Evolutionary conservation across 2,888 invertebrate species (phyloP).

Genomic region (Machimus atricapillus): DNA sequence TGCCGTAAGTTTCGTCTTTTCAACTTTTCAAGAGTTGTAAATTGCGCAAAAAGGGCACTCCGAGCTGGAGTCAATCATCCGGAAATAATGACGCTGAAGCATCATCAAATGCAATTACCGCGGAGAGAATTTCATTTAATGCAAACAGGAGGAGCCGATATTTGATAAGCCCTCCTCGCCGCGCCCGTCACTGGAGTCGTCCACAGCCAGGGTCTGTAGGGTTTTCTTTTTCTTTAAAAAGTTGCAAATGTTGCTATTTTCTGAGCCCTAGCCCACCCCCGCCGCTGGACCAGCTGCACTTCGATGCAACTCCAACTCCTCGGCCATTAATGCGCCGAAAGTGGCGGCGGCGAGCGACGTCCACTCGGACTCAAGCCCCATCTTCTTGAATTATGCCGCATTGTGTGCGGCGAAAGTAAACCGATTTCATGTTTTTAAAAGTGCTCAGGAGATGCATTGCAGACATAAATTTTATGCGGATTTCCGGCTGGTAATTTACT

Average conservation of each 20-base stretch:
- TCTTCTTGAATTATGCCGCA: background rate
- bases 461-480: background rate
- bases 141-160: background rate
- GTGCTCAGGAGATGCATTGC: background rate
- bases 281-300: background rate
- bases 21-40: slow-evolving; percentile 18
- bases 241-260: background rate
- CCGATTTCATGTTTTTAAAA: background rate
- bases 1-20: slow-evolving; percentile 12
- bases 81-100: slow-evolving; percentile 19
- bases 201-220: background rate
- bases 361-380: background rate
- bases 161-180: background rate
- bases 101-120: slow-evolving; percentile 21
- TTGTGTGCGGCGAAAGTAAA: background rate
- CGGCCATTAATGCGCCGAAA: background rate
- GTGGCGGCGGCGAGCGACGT: background rate
- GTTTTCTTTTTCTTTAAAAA: background rate
- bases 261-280: background rate
- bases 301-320: background rate
- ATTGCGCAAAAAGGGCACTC: slow-evolving; percentile 18
- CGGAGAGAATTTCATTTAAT: background rate
- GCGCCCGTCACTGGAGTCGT: background rate
- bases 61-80: slow-evolving; percentile 4
- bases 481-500: background rate